Evolutionary conservation across 2,797 vertebrate genomes (phyloP), one percentile per base, ranked within the genome.

Genomic region (Neosilurus hyrtlii): DNA sequence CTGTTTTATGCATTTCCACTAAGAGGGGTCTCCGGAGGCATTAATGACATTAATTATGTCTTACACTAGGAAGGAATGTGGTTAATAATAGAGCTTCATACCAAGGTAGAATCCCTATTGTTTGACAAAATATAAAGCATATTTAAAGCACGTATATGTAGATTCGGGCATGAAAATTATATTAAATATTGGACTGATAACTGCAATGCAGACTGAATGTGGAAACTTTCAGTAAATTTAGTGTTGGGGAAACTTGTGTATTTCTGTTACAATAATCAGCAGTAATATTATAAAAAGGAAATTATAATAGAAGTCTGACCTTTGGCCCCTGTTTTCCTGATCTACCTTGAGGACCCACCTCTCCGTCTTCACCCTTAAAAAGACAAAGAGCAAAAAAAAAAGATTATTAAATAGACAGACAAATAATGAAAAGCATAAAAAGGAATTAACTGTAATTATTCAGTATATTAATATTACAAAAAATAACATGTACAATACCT

Each of bases 321-420:
- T 96, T 96, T 86, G 87, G 82, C 71, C 95, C 95, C 22, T 75
- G 87, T 18, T 85, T 87, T 86, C 95, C 95, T 80, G 91, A 86
- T 88, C 92, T 93, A 26, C 95, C 95, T 80, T 88, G 91, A 56
- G 76, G 86, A 5, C 95, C 96, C 20, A 86, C 85, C 56, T 94
- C 94, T 81, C 96, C 96, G 65, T 89, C 92, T 37, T 90, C 86
- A 65, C 95, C 96, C 96, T 96, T 89, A 80, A 82, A 87, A 30
- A 89, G 81, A 87, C 9, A 87, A 51, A 79, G 51, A 49, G 22
- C 49, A 66, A 68, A 24, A 37, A 37, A 24, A 24, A 4, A 63
- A 9, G 18, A 20, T 37, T 54, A 9, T 52, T 24, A 12, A 57
- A 11, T 16, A 49, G 3, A 14, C 4, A 16, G 4, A 24, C 3